Evolutionary conservation across 2,797 vertebrate genomes (phyloP).

Genomic region (Parambassis ranga): DNA sequence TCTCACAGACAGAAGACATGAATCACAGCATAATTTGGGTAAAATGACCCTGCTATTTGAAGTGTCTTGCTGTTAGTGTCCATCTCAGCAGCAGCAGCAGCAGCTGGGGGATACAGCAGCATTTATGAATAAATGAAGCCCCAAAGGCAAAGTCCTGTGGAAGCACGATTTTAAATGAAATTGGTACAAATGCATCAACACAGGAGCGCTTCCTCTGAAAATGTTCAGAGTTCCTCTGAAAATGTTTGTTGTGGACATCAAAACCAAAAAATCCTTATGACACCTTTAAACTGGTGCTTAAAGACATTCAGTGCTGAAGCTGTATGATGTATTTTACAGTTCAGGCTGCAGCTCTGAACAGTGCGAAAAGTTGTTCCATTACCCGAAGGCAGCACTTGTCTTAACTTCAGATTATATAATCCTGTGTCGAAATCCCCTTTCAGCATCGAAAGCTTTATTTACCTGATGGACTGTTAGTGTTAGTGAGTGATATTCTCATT

Average conservation of each 20-base stretch:
- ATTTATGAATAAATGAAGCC: neutral
- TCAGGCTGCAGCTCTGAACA: neutral
- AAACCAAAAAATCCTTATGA: too few relatives aligned
- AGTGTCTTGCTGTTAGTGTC: neutral
- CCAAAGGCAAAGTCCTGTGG: neutral
- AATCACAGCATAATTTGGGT: neutral
- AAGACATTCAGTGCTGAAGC: neutral
- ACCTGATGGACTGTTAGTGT: neutral
- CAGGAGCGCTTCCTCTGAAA: neutral
- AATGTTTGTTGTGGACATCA: conserved; percentile 9
- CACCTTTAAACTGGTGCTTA: too few relatives aligned
- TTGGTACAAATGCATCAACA: neutral
- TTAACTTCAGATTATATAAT: neutral
- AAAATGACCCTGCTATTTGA: neutral
- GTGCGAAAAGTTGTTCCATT: neutral
- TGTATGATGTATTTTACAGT: neutral
- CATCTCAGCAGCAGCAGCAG: conserved; percentile 4
- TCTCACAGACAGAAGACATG: neutral
- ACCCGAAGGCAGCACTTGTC: neutral
- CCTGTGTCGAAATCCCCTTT: neutral
- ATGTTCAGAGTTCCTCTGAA: neutral
- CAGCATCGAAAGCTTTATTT: conserved; percentile 32
- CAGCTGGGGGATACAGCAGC: neutral
- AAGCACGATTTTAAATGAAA: too few relatives aligned
- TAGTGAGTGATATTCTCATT: conserved; percentile 15